Base-by-base conservation (phyloP, 2,888 invertebrate species). In the Ochropleura plecta region DNA sequence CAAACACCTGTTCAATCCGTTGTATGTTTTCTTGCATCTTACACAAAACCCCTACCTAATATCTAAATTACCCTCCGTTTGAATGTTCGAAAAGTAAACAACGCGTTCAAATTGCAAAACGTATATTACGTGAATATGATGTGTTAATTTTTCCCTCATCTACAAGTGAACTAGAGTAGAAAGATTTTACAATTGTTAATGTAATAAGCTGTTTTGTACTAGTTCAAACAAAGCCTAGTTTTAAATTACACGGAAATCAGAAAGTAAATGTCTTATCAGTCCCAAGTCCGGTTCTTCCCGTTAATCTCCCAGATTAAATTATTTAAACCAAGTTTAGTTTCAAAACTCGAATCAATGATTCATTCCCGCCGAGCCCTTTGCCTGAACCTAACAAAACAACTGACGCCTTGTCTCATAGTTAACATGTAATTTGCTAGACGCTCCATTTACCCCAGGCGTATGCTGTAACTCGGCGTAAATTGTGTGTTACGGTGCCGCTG, bases 391-490 rank as follows among this genome's bases (percentile, higher is more conserved):
- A 49, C n/a, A 59, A 81, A 40, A 49, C n/a, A 59, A 81, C 53
- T 72, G 72, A 73, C 60, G 69, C 44, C 79, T 79, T 81, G 76
- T 79, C 78, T 74, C 63, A 53, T 83, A 86, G 82, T 77, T 83
- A 86, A 88, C 86, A 83, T 85, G 85, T 88, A 89, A 90, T 92
- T 92, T 82, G 72, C 82, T 90, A 85, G 86, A 89, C 90, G 91
- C 91, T 92, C 92, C 86, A 92, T 89, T 93, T 91, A 89, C 85
- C 84, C 73, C 73, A 70, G 79, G 84, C 78, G 82, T 82, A 83
- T 88, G 87, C 82, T 69, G 92, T 90, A 93, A 92, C 89, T 85
- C 90, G 88, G 88, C 91, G 91, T 90, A 91, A 92, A 91, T 92
- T 90, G 89, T 90, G 87, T 91, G 91, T 91, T 92, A 92, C 93